Conservation (phyloP, 2,113 vertebrate species). For the Oxyura jamaicensis region DNA sequence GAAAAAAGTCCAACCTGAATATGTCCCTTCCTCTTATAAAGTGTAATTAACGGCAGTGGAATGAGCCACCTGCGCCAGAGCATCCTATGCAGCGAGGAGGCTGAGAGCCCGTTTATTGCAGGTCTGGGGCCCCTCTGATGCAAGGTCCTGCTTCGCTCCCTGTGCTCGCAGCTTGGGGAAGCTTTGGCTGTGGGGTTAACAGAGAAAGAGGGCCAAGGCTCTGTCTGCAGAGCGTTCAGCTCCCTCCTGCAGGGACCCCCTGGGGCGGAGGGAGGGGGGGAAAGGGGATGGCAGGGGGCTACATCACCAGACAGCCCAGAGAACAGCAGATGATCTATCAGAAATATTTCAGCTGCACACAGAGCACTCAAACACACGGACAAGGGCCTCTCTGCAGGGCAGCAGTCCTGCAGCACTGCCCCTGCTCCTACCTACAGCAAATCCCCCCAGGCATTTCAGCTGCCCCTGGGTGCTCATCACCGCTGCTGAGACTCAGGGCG, state of each 20-base stretch:
- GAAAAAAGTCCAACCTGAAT: background rate
- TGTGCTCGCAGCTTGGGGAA: background rate
- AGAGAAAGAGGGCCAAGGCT: background rate
- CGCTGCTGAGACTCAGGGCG: background rate
- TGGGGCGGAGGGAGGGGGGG: background rate
- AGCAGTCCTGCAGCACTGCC: background rate
- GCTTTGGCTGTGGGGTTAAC: background rate
- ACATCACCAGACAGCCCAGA: background rate
- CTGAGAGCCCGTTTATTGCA: constrained; percentile 5
- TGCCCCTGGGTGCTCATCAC: background rate
- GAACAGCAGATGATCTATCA: background rate
- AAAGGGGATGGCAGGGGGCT: background rate
- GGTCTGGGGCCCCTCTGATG: constrained; percentile 17
- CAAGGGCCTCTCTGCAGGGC: background rate
- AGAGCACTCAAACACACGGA: background rate
- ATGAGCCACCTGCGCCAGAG: constrained; percentile 18
- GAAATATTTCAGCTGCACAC: fast-evolving
- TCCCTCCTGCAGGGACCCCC: background rate
- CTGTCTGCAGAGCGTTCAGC: background rate
- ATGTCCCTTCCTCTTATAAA: background rate
- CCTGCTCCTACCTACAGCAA: fast-evolving
- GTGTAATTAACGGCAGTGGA: constrained; percentile 23
- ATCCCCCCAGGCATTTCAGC: background rate
- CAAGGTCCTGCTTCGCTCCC: constrained; percentile 9
- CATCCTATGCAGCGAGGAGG: background rate